Conservation (phyloP, 1,140 invertebrate species). For the Sitophilus oryzae region DNA sequence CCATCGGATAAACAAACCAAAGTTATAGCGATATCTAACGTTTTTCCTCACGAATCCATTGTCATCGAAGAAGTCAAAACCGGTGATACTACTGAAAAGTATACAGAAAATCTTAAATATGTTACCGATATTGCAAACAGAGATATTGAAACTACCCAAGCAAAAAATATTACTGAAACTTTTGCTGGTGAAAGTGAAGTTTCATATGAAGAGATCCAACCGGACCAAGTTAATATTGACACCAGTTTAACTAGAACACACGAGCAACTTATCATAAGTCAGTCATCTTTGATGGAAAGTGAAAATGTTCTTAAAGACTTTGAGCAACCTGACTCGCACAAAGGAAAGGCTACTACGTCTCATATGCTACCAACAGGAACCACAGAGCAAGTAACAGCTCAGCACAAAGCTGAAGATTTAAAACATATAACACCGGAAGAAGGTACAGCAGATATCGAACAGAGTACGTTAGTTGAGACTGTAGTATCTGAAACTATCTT, state of each 20-base stretch:
- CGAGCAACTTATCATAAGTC: constrained; percentile 47
- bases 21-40: constrained; percentile 47
- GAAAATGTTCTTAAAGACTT: constrained; percentile 49
- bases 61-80: constrained; percentile 51
- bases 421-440: constrained; percentile 39
- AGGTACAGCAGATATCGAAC: constrained; percentile 46
- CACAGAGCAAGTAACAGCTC: constrained; percentile 53
- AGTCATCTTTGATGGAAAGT: constrained; percentile 52
- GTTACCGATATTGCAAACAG: constrained; percentile 48
- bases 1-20: constrained; percentile 44
- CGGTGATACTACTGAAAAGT: constrained; percentile 50
- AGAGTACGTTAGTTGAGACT: constrained; percentile 49
- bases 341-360: constrained; percentile 48
- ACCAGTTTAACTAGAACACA: constrained; percentile 43
- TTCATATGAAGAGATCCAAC: constrained; percentile 39
- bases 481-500: constrained; percentile 49
- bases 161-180: constrained; percentile 52
- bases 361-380: constrained; percentile 53
- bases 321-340: constrained; percentile 52
- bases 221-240: constrained; percentile 43
- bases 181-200: constrained; percentile 51
- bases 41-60: constrained; percentile 52
- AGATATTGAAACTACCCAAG: constrained; percentile 50
- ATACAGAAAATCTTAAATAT: constrained; percentile 50
- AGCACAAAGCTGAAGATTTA: constrained; percentile 48